Conservation (phyloP, 2,888 invertebrate genomes). For the Zootermopsis nevadensis region DNA sequence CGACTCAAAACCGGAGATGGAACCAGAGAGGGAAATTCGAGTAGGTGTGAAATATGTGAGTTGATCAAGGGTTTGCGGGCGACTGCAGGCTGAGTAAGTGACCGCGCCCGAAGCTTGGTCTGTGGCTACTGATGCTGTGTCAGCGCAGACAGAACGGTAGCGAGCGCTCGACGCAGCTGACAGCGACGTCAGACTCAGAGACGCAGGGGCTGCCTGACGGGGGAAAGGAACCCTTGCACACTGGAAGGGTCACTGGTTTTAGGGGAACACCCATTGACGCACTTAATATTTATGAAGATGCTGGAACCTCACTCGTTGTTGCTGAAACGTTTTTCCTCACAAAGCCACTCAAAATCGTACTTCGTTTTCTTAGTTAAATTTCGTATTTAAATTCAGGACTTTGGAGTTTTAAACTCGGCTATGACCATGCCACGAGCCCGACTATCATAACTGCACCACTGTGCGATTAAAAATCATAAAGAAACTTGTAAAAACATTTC, state of each 20-base stretch:
- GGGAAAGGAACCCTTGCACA: background rate
- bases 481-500: too few species aligned
- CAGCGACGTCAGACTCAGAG: background rate
- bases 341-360: too few species aligned
- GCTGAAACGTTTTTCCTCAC: too few species aligned
- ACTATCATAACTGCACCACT: too few species aligned
- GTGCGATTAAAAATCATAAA: too few species aligned
- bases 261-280: background rate
- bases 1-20: background rate
- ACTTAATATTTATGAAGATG: background rate
- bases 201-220: background rate
- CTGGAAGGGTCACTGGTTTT: background rate
- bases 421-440: too few species aligned
- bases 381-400: too few species aligned
- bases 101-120: background rate
- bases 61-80: background rate
- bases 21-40: background rate
- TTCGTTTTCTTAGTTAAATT: too few species aligned
- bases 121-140: constrained; percentile 23
- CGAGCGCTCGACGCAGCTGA: background rate
- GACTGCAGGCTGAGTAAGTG: background rate
- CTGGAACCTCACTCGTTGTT: too few species aligned
- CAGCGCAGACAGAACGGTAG: background rate
- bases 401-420: too few species aligned
- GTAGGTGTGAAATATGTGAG: background rate